phyloP scores from a whole-genome alignment of 2,888 invertebrate genomes.

The Corythucha ciliata region DNA sequence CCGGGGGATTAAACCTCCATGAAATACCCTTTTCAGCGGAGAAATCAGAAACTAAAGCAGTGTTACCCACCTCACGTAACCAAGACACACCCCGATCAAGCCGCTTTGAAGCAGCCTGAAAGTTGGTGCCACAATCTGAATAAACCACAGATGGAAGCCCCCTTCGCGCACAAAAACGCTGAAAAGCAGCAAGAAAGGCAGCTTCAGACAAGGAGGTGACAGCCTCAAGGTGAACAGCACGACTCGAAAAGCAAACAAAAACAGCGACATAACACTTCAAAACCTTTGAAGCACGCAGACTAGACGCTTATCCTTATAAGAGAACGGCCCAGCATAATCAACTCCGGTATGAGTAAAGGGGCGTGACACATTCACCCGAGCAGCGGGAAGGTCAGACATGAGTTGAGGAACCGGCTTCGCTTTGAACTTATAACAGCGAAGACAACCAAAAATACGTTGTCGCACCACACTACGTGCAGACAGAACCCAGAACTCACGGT shows the following conservation, averaged over 20 bases:
- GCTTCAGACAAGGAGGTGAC: constrained; percentile 36
- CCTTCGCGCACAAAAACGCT: constrained; percentile 35
- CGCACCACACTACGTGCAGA: constrained; percentile 9
- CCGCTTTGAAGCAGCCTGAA: constrained; percentile 37
- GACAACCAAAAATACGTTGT: constrained; percentile 12
- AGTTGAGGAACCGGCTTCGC: constrained; percentile 9
- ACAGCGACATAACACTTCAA: constrained; percentile 26
- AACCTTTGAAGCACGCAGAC: constrained; percentile 12
- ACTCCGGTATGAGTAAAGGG: constrained; percentile 30
- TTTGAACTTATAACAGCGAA: constrained; percentile 16
- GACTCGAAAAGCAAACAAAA: constrained; percentile 36
- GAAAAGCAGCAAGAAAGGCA: constrained; percentile 35
- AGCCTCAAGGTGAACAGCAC: constrained; percentile 37
- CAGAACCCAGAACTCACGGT: constrained; percentile 16
- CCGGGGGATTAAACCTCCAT: constrained; percentile 30
- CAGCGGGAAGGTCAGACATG: constrained; percentile 31
- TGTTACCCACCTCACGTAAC: too few species aligned
- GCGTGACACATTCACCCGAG: constrained; percentile 25
- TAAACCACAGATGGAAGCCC: constrained; percentile 34
- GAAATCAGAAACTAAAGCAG: too few species aligned
- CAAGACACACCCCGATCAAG: too few species aligned
- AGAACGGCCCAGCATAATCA: constrained; percentile 33
- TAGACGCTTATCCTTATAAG: constrained; percentile 4
- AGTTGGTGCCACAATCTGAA: constrained; percentile 39
- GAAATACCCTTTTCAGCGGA: constrained; percentile 16